A percentile compares a stretch with the other conserved stretches of the same genome.
phyloP scores from a whole-genome alignment of 2,797 vertebrate species.

The Botia almorhae region DNA sequence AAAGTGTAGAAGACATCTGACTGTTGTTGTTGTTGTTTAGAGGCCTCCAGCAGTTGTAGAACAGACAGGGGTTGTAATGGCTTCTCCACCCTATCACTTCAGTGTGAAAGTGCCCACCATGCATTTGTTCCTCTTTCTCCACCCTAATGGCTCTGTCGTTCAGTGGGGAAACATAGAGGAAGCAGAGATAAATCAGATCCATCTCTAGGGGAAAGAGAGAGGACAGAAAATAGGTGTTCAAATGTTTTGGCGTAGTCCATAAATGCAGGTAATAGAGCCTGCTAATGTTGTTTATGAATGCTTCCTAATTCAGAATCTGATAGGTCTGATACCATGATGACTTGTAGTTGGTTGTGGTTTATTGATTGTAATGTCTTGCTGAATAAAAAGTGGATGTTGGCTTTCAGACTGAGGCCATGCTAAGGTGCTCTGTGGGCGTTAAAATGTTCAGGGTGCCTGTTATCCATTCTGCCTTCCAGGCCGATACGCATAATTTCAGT shows the following conservation, averaged over 20 bases:
- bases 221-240: constrained; percentile 28
- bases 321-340: neutral
- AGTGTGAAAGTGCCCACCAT: constrained; percentile 54
- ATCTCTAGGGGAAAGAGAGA: constrained; percentile 55
- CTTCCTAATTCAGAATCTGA: neutral
- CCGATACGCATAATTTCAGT: constrained; percentile 4
- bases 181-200: constrained; percentile 50
- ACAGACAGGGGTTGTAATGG: constrained; percentile 13
- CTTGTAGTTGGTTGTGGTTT: constrained; percentile 11
- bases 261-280: constrained; percentile 69
- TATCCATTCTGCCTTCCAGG: constrained; percentile 13
- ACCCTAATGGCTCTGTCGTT: constrained; percentile 46
- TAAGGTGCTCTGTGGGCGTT: constrained; percentile 27
- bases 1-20: constrained; percentile 47
- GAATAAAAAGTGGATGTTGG: constrained; percentile 31
- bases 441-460: constrained; percentile 25
- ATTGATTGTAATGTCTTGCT: constrained; percentile 18
- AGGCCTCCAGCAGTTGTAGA: constrained; percentile 41
- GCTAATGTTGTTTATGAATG: constrained; percentile 67
- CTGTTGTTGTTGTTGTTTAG: constrained; percentile 54
- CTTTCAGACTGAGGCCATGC: constrained; percentile 31
- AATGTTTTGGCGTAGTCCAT: constrained; percentile 72
- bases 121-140: constrained; percentile 37
- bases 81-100: constrained; percentile 17
- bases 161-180: constrained; percentile 35